Conservation (phyloP, 2,888 invertebrate species). For the Phaedon cochleariae region DNA sequence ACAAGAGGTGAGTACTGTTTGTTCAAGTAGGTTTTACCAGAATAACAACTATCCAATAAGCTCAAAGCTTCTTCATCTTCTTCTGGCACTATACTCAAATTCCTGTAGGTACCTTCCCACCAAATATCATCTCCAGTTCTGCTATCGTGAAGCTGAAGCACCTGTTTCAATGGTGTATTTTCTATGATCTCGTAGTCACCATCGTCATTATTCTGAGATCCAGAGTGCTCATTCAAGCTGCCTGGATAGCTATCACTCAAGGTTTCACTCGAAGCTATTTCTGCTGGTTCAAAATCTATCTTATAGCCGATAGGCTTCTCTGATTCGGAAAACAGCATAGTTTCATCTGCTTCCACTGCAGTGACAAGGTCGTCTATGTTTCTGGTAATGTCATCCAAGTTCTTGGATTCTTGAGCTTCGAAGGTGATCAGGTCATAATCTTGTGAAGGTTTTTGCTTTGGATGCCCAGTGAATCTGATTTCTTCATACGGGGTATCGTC, state of each 20-base stretch:
- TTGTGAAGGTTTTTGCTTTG: constrained; percentile 31
- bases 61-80: constrained; percentile 60
- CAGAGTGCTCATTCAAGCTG: constrained; percentile 41
- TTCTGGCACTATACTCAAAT: constrained; percentile 61
- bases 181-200: constrained; percentile 57
- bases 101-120: constrained; percentile 61
- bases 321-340: constrained; percentile 41
- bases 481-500: constrained; percentile 29
- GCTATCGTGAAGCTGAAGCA: constrained; percentile 43
- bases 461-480: constrained; percentile 36
- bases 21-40: constrained; percentile 41
- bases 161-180: constrained; percentile 42
- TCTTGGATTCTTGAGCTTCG: constrained; percentile 15
- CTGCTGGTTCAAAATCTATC: constrained; percentile 42
- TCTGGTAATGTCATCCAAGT: constrained; percentile 41
- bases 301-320: constrained; percentile 43
- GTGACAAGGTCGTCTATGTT: constrained; percentile 43
- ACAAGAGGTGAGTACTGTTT: constrained; percentile 31
- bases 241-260: constrained; percentile 46
- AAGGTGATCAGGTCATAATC: constrained; percentile 51
- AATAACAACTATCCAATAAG: constrained; percentile 49
- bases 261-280: constrained; percentile 54
- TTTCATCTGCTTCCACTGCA: constrained; percentile 48
- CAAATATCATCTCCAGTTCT: constrained; percentile 54
- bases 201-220: constrained; percentile 41